Base-by-base conservation (phyloP, 2,113 vertebrate genomes). In the Melanotaenia duboulayi region DNA sequence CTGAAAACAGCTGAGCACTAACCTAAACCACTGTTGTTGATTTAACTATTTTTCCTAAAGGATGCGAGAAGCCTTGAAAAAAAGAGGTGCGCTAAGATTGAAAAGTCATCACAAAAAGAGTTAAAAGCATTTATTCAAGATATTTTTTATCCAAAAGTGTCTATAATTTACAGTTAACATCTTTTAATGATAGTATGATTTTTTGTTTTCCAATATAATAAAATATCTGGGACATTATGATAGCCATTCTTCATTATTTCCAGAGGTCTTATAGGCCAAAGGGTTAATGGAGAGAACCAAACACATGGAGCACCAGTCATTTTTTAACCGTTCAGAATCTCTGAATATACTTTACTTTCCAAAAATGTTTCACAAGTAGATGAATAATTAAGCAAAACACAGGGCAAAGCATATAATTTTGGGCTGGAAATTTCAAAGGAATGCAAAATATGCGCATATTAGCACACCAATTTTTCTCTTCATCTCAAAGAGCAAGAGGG, bases 361-460 rank as follows among this genome's bases (percentile, higher is more conserved):
- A 62, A 78, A 81, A 76, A 14, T 6, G 22, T 80, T 78, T 68
- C 35, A 61, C 50, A 78, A 76, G 65, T 60, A 59, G 66, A 82
- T 81, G 76, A 89, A 89, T 86, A 84, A 82, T 85, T 62, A 80
- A 83, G 65, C 37, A 20, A 82, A 82, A 56, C 19, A 50, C 69
- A 65, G 67, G 49, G 54, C 61, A 61, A 76, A 72, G 71, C 79
- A 71, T 71, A 82, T 74, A 70, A 82, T 85, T 88, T 74, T 24
- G 17, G 61, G 56, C 19, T 44, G 57, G 48, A 25, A 74, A 24
- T 76, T 77, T 85, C 32, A 76, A 85, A 85, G 71, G 62, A 65
- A 83, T 62, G 71, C 55, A 68, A 87, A 90, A 89, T 89, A 91
- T 87, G 89, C 67, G 78, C 83, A 85, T 90, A 85, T 78, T 76